Evolutionary conservation across 2,888 invertebrate species (phyloP), one percentile per base, ranked within the genome.

Genomic region (Holacanthella duospinosa): DNA sequence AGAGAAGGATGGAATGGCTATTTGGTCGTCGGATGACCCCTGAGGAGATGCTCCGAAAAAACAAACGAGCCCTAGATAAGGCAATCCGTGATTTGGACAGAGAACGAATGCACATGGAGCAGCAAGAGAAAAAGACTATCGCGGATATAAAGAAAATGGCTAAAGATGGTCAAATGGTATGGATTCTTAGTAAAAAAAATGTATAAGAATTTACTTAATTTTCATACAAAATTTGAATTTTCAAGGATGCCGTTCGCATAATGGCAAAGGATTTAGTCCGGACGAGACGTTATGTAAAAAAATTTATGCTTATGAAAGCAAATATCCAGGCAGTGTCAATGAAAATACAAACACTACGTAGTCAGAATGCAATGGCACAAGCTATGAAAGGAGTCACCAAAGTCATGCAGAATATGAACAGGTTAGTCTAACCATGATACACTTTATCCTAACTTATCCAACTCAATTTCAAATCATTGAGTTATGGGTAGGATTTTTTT

Each of bases 261-360:
- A 97, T 99, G 97, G 99, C 99, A 0, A 94, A 94, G 77, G 99
- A 99, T 80, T 81, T 99, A 71, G 99, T 99, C 4, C 83, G 99
- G 71, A 99, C 99, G 1, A 83, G 99, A 66, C 85, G 80, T 36
- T 96, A 97, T 75, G 88, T 89, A 59, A 96, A 97, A 78, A 99
- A 99, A 79, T 99, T 99, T 77, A 97, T 99, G 86, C 78, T 99
- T 71, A 99, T 99, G 97, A 91, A 92, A 77, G 97, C 99, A 1
- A 99, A 99, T 78, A 97, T 99, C 74, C 97, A 99, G 79, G 95
- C 93, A 0, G 94, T 95, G 16, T 89, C 95, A 0, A 83, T 99
- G 62, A 99, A 97, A 82, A 95, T 97, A 68, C 96, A 96, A 80
- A 96, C 97, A 0, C 82, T 99, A 25, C 87, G 93, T 77, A 96